Evolutionary conservation across 2,888 invertebrate genomes (phyloP).

Genomic region (Gortyna flavago): DNA sequence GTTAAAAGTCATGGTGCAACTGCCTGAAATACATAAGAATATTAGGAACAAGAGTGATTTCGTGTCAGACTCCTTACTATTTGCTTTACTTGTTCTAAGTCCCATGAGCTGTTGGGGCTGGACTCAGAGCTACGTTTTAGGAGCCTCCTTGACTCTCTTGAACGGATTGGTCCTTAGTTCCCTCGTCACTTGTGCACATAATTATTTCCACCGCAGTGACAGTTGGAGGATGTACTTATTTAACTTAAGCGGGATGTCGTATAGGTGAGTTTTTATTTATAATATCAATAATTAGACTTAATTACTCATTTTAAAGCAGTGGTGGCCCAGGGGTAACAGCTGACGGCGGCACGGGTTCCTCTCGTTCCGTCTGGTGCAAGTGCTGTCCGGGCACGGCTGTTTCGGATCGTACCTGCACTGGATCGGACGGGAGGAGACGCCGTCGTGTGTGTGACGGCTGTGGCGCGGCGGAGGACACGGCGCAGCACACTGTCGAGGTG

Average conservation of each 20-base stretch:
- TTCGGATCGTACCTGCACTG: too few species aligned
- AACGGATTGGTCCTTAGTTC: conserved; percentile 76
- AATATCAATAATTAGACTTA: not conserved
- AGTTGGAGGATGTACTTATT: conserved; percentile 95
- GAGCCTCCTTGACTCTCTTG: conserved; percentile 72
- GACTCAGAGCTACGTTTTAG: conserved; percentile 74
- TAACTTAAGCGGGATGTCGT: conserved; percentile 92
- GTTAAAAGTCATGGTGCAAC: conserved; percentile 87
- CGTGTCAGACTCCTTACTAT: conserved; percentile 76
- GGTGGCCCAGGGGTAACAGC: too few species aligned
- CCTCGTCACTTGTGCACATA: conserved; percentile 92
- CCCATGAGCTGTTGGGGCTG: conserved; percentile 79
- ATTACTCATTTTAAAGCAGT: too few species aligned
- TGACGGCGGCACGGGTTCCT: too few species aligned
- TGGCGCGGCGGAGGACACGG: too few species aligned
- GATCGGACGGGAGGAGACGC: too few species aligned
- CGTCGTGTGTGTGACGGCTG: too few species aligned
- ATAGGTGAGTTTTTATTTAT: conserved; percentile 86
- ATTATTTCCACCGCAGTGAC: conserved; percentile 94
- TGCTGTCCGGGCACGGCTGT: too few species aligned
- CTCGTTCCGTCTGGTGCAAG: too few species aligned
- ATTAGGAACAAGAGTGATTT: conserved; percentile 79
- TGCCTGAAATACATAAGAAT: conserved; percentile 88
- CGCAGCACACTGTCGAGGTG: too few species aligned
- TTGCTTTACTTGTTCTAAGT: conserved; percentile 73